A percentile compares a stretch with the other conserved stretches of the same genome.
Conservation (phyloP, 2,888 invertebrate species). For the Chymomyza amoena region DNA sequence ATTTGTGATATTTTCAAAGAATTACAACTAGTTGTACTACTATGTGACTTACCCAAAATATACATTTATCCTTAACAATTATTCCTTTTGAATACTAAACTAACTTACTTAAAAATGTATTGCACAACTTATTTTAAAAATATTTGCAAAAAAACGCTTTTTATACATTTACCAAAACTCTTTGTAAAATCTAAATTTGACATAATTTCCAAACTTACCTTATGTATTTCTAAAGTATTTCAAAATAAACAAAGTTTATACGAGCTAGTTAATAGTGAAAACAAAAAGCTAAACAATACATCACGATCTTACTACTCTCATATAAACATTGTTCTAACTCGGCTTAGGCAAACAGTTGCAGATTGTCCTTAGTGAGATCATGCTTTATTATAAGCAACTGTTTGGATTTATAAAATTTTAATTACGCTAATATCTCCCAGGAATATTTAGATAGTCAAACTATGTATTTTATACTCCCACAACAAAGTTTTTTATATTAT, state of each 20-base stretch:
- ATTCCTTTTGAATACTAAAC: slow-evolving; percentile 34
- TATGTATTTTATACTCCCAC: slow-evolving; percentile 50
- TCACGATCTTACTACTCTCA: neutral
- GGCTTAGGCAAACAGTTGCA: slow-evolving; percentile 23
- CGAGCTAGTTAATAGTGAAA: neutral
- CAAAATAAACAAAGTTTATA: slow-evolving; percentile 28
- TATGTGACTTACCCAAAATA: slow-evolving; percentile 66
- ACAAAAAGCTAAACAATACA: neutral
- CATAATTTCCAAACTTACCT: neutral
- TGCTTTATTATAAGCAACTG: neutral
- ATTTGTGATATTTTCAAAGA: slow-evolving; percentile 73
- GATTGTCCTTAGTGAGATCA: neutral
- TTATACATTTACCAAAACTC: neutral
- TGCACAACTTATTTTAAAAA: slow-evolving; percentile 51
- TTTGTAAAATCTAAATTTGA: neutral
- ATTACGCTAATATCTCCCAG: slow-evolving; percentile 1
- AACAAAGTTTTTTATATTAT: slow-evolving; percentile 55
- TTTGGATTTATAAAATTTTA: slow-evolving; percentile 25
- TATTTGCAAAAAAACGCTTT: slow-evolving; percentile 7
- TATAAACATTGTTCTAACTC: neutral
- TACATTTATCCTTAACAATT: slow-evolving; percentile 14
- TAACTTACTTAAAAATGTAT: slow-evolving; percentile 46
- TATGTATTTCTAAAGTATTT: slow-evolving; percentile 25
- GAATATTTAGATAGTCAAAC: slow-evolving; percentile 61
- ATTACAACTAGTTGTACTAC: slow-evolving; percentile 64